These are phyloP conservation scores for Apamea anceps DNA, from an alignment of 2,888 invertebrate genomes.

Conservation along the genomic window DNA sequence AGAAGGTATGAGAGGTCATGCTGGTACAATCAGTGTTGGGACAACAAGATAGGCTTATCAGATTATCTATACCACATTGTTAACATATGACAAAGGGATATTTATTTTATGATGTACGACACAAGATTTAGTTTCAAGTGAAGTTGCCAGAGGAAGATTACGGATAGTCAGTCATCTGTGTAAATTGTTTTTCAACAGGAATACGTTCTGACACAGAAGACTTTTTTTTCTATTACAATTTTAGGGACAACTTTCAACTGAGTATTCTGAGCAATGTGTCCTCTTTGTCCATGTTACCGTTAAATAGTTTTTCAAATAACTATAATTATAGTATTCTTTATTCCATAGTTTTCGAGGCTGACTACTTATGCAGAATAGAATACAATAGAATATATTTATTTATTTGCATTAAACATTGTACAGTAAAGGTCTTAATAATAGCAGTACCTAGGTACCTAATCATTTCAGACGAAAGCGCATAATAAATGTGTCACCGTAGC, in stretches of 20 bases:
- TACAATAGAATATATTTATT: background rate
- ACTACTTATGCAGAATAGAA: background rate
- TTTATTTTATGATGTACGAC: background rate
- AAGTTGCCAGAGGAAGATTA: constrained; percentile 39
- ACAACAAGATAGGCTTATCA: constrained; percentile 65
- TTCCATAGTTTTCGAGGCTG: no score
- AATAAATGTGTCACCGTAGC: background rate
- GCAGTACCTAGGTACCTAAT: background rate
- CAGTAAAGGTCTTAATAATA: background rate
- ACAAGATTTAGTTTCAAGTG: constrained; percentile 34
- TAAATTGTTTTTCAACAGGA: constrained; percentile 45
- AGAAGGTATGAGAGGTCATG: constrained; percentile 15
- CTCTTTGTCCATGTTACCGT: background rate
- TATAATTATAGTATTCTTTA: background rate
- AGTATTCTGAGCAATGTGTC: background rate
- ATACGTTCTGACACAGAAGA: constrained; percentile 11
- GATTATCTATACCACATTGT: constrained; percentile 55
- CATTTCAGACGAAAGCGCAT: background rate
- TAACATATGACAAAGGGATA: background rate
- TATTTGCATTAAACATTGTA: background rate
- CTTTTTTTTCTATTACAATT: background rate
- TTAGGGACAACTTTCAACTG: background rate
- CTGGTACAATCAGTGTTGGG: constrained; percentile 35
- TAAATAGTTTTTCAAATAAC: background rate
- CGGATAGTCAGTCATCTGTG: constrained; percentile 15